Evolutionary conservation across 2,888 invertebrate species (phyloP).

Genomic region (Panzeria rudis): DNA sequence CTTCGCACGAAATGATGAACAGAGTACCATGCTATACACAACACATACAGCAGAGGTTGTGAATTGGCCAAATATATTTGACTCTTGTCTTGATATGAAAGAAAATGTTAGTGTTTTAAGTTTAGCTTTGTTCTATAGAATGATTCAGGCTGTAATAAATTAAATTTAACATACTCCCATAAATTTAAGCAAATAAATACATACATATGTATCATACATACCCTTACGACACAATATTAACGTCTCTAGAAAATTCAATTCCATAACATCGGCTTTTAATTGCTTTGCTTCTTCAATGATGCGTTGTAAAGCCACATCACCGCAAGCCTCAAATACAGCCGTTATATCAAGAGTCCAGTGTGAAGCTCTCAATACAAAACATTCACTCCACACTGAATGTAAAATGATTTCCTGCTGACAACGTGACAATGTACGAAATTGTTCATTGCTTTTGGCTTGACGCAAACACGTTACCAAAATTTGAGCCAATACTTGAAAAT

Average conservation of each 20-base stretch:
- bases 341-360: conserved; percentile 85
- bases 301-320: conserved; percentile 80
- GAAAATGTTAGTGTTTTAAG: no score
- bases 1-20: no score
- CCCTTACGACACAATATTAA: conserved; percentile 85
- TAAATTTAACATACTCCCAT: not conserved
- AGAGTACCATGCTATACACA: no score
- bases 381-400: conserved; percentile 86
- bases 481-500: conserved; percentile 86
- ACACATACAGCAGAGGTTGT: no score
- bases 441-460: conserved; percentile 85
- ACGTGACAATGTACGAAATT: conserved; percentile 84
- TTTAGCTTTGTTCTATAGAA: not conserved
- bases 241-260: conserved; percentile 84
- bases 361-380: conserved; percentile 86
- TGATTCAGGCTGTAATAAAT: not conserved
- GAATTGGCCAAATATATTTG: no score
- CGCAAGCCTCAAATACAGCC: conserved; percentile 80
- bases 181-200: not conserved
- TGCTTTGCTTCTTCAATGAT: conserved; percentile 83
- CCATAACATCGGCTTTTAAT: conserved; percentile 84
- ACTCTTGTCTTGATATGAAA: no score
- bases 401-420: conserved; percentile 86
- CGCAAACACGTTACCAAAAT: conserved; percentile 86
- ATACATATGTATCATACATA: conserved; percentile 73